Evolutionary conservation across 2,797 vertebrate genomes (phyloP).

Genomic region (Craterocephalus amniculus): DNA sequence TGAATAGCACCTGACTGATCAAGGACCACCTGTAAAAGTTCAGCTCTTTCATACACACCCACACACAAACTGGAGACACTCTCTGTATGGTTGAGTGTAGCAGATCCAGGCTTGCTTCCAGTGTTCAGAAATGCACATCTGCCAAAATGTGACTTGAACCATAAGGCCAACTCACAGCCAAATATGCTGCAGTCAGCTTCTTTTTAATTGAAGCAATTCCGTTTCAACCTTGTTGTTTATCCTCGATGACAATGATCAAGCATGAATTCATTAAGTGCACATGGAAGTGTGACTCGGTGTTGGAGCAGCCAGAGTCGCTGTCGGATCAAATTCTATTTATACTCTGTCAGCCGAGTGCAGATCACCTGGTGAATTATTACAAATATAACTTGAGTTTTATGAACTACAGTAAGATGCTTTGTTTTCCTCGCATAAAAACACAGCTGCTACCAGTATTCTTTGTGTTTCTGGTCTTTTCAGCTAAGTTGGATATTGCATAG

Average conservation of each 20-base stretch:
- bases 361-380: not conserved
- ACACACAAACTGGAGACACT: not conserved
- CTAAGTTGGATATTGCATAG: not conserved
- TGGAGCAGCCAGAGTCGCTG: not conserved
- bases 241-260: constrained; percentile 14
- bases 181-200: constrained; percentile 52
- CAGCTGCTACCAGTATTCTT: not conserved
- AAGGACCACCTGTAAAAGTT: constrained; percentile 37
- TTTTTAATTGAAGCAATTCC: constrained; percentile 38
- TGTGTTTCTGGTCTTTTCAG: not conserved
- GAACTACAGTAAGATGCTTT: not conserved
- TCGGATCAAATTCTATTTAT: not conserved
- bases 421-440: not conserved
- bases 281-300: not conserved
- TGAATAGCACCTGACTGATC: constrained; percentile 48
- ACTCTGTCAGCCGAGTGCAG: not conserved
- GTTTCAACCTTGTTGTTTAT: constrained; percentile 32
- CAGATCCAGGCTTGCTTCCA: constrained; percentile 39
- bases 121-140: constrained; percentile 59
- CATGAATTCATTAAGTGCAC: not conserved
- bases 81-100: constrained; percentile 18
- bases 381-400: not conserved
- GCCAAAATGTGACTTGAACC: constrained; percentile 26
- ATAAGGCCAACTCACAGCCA: constrained; percentile 3
- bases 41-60: constrained; percentile 8